phyloP scores from a whole-genome alignment of 2,797 vertebrate genomes.

The Myotis findleyi region DNA sequence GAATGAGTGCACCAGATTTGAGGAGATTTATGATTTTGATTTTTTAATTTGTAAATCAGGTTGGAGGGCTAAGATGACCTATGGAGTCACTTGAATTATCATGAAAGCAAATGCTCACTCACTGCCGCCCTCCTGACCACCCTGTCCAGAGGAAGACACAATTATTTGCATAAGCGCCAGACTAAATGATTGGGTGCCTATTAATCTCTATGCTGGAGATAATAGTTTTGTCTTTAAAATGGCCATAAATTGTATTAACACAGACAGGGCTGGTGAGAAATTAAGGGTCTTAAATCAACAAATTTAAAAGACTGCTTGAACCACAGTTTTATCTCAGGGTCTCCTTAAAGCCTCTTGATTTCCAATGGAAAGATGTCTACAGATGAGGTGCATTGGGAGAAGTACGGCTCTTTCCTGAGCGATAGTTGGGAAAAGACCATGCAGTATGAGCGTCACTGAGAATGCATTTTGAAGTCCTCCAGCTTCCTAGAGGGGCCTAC shows the following conservation, averaged over 20 bases:
- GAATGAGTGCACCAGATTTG: background rate
- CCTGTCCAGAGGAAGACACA: background rate
- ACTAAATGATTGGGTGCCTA: constrained; percentile 42
- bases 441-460: background rate
- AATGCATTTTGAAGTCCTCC: background rate
- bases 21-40: background rate
- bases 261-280: constrained; percentile 39
- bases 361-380: background rate
- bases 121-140: background rate
- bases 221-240: constrained; percentile 48
- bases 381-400: background rate
- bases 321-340: background rate
- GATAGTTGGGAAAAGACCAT: background rate
- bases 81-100: background rate
- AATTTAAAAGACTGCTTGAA: background rate
- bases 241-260: constrained; percentile 24
- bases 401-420: background rate
- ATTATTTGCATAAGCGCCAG: constrained; percentile 26
- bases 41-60: constrained; percentile 16
- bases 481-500: background rate
- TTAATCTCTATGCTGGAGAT: constrained; percentile 48
- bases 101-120: background rate
- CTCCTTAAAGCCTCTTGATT: constrained; percentile 9
- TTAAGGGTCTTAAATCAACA: background rate
- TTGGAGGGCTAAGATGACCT: constrained; percentile 16